phyloP scores from a whole-genome alignment of 2,888 invertebrate genomes.

The Gastrophysa polygoni region DNA sequence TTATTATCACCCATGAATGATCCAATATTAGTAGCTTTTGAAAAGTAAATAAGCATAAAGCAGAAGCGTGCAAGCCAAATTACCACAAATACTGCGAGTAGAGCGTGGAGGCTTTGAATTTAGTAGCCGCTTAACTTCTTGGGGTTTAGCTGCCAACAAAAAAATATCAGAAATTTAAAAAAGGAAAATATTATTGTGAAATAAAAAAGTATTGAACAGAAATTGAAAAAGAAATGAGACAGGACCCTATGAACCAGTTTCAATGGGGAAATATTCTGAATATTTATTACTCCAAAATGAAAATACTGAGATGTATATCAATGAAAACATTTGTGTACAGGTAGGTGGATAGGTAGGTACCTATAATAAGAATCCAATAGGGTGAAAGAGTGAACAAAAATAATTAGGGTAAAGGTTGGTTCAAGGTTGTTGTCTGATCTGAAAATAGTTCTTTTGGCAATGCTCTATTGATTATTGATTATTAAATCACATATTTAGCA shows the following conservation, averaged over 20 bases:
- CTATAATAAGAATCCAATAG: background rate
- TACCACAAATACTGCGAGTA: slow-evolving; percentile 58
- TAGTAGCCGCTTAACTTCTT: slow-evolving; percentile 57
- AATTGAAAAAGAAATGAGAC: no score
- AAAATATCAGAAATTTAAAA: slow-evolving; percentile 22
- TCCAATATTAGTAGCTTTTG: background rate
- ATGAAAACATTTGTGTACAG: no score
- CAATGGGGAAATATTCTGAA: no score
- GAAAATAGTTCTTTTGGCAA: slow-evolving; percentile 1
- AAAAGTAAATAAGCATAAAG: slow-evolving; percentile 33
- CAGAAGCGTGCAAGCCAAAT: slow-evolving; percentile 52
- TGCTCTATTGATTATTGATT: slow-evolving; percentile 37
- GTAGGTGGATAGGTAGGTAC: no score
- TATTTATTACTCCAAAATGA: no score
- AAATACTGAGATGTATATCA: no score
- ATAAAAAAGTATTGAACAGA: background rate
- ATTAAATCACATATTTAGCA: slow-evolving; percentile 34
- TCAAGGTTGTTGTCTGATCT: background rate
- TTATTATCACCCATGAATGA: no score
- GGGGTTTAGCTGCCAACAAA: slow-evolving; percentile 55
- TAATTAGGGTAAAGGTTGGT: background rate
- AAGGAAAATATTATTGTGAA: background rate
- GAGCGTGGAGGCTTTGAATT: slow-evolving; percentile 57
- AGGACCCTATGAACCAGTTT: no score
- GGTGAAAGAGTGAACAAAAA: background rate